Base-by-base conservation (phyloP, 1,140 invertebrate species). In the Hesperophylax magnus region DNA sequence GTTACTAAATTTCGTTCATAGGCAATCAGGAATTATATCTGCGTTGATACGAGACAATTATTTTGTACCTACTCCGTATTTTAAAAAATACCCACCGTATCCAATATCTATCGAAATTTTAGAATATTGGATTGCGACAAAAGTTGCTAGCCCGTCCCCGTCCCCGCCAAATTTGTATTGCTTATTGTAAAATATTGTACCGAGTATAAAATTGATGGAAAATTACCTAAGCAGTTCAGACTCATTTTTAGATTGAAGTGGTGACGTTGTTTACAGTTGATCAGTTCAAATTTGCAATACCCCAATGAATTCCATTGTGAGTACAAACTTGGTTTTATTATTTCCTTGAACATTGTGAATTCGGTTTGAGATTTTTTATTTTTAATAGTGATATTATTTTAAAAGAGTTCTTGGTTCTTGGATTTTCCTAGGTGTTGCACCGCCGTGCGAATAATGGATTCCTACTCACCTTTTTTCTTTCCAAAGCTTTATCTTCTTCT, bases 181-280 rank as follows among this genome's bases (percentile, higher is more conserved):
- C 18, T 11, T 27, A 56, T 54, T 22, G 69, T 24, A 72, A 54
- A 47, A 18, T 7, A n/a, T 4, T 9, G 63, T 67, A 67, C 8
- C 63, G 20, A 27, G 69, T 72, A 72, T 72, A 72, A 72, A 72
- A 31, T 67, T 22, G 53, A 47, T n/a, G 47, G 52, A 24, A 54
- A 22, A 52, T 54, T 54, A 56, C 52, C 22, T 15, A 4, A 54
- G 31, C 8, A 31, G 47, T 24, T 8, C 69, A 72, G 69, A 72
- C n/a, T n/a, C 52, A 24, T 53, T 53, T 24, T 53, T 0, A 2
- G 11, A 72, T 47, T 52, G 4, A 24, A 54, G 69, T 72, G 69
- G 69, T 72, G 14, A 72, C 56, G 69, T 72, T n/a, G 15, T 47
- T 39, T 24, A 20, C 24, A 56, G 69, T 54, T 72, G 22, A 22